Conservation (phyloP, 2,113 vertebrate species). For the Macrotis lagotis region DNA sequence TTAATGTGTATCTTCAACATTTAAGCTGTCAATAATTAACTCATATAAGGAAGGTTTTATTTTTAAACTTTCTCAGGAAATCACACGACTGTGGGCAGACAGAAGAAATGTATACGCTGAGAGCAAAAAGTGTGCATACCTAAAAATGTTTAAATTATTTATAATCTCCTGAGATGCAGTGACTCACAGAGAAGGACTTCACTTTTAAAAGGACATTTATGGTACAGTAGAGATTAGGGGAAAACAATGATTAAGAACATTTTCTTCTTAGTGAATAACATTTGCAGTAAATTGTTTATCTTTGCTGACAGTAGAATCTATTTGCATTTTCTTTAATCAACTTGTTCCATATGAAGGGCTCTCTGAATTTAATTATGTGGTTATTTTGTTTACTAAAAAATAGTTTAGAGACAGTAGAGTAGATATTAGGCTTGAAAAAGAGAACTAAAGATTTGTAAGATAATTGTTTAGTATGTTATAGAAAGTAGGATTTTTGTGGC, state of each 20-base stretch:
- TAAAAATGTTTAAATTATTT: slow-evolving; percentile 77
- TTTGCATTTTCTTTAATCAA: neutral
- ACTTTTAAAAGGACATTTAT: neutral
- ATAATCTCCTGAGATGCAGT: neutral
- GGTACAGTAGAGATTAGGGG: neutral
- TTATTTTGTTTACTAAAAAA: neutral
- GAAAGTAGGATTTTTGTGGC: neutral
- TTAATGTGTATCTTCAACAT: neutral
- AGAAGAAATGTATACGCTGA: slow-evolving; percentile 19
- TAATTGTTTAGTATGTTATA: neutral
- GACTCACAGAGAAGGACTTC: neutral
- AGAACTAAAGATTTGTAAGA: slow-evolving; percentile 5
- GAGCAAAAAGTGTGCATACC: neutral
- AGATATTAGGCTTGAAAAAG: neutral
- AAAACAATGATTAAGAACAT: neutral
- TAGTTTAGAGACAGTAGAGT: neutral
- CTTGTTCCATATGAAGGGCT: neutral
- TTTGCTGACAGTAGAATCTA: neutral
- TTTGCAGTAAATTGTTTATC: neutral
- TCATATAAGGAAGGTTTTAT: neutral
- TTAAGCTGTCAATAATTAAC: neutral
- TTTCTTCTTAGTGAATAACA: neutral
- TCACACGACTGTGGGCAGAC: neutral
- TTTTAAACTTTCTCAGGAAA: neutral
- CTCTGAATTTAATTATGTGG: slow-evolving; percentile 3